A percentile compares a stretch with the other conserved stretches of the same genome.
Evolutionary conservation across 2,113 vertebrate genomes (phyloP).

Genomic region (Psephotus haematonotus): DNA sequence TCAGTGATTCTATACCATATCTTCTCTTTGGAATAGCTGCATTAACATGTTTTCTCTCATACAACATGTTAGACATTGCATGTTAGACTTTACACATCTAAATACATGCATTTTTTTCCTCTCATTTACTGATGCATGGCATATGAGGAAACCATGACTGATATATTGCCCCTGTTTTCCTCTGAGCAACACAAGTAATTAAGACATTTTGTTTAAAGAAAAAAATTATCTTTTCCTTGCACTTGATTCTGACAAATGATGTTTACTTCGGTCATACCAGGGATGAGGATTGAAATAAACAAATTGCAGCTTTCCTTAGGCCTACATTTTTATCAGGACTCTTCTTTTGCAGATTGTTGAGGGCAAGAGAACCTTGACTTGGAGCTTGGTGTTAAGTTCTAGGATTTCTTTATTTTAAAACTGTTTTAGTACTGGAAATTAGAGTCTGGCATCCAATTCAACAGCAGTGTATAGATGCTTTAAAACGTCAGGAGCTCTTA

Average conservation of each 20-base stretch:
- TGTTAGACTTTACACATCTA: background rate
- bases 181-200: background rate
- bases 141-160: background rate
- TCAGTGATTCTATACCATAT: background rate
- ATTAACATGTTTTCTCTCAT: background rate
- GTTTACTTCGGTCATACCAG: background rate
- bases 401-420: background rate
- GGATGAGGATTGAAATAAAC: background rate
- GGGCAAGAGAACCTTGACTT: background rate
- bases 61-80: background rate
- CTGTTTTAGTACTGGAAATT: background rate
- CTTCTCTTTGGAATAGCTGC: background rate
- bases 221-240: background rate
- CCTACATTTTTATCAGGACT: background rate
- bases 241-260: background rate
- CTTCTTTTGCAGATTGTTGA: background rate
- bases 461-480: background rate
- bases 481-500: slow-evolving; percentile 33
- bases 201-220: background rate
- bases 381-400: background rate
- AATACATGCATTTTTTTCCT: background rate
- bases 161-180: background rate
- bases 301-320: background rate
- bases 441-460: background rate
- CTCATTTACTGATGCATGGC: background rate